phyloP scores from a whole-genome alignment of 2,888 invertebrate genomes.

The Drosophila cracens region DNA sequence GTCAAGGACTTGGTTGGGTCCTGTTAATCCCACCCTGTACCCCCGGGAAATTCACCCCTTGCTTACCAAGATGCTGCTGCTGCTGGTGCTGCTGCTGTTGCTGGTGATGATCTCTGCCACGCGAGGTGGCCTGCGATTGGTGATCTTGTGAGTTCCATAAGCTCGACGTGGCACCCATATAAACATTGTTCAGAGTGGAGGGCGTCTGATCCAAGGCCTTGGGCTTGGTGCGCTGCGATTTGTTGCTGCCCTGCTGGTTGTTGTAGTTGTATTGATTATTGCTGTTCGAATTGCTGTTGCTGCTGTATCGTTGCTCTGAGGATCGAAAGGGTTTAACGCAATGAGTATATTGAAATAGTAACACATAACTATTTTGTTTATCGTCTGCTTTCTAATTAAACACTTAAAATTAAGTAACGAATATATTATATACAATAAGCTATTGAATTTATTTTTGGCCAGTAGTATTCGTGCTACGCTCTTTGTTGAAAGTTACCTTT shows the following conservation, averaged over 20 bases:
- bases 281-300: slow-evolving; percentile 78
- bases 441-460: neutral
- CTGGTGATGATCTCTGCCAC: slow-evolving; percentile 76
- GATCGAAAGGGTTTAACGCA: neutral
- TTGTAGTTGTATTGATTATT: slow-evolving; percentile 71
- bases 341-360: neutral
- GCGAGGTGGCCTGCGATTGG: slow-evolving; percentile 46
- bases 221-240: slow-evolving; percentile 80
- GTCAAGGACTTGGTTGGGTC: slow-evolving; percentile 13
- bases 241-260: slow-evolving; percentile 70
- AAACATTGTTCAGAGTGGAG: slow-evolving; percentile 82
- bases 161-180: slow-evolving; percentile 84
- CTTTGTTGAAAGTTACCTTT: slow-evolving; percentile 79
- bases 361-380: neutral
- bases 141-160: slow-evolving; percentile 84
- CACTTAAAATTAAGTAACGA: neutral
- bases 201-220: slow-evolving; percentile 76
- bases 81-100: slow-evolving; percentile 71
- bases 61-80: slow-evolving; percentile 75
- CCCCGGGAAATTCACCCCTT: neutral
- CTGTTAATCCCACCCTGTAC: neutral
- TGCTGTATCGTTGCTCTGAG: slow-evolving; percentile 76
- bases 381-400: neutral
- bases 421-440: neutral
- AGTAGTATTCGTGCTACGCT: neutral